Conservation (phyloP, 2,888 invertebrate genomes). For the Pheosia gnoma region DNA sequence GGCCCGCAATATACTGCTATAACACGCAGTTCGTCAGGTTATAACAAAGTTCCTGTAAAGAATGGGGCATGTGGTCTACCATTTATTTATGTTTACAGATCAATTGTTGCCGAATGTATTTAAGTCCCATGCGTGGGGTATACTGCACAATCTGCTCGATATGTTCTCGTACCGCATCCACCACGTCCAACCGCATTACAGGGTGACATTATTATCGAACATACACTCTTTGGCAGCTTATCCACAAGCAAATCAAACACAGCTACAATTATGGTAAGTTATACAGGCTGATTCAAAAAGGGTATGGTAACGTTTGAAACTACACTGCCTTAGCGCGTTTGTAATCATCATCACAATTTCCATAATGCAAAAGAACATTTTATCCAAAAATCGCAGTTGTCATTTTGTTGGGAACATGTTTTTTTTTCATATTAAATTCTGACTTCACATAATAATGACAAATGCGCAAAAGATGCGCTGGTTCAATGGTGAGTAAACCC, state of each 20-base stretch:
- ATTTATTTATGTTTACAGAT: conserved; percentile 71
- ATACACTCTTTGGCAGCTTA: conserved; percentile 95
- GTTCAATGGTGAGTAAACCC: too few species aligned
- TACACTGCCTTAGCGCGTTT: too few species aligned
- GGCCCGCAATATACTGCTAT: too few species aligned
- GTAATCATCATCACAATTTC: too few species aligned
- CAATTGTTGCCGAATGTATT: conserved; percentile 96
- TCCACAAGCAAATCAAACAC: conserved; percentile 97
- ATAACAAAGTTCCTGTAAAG: neutral
- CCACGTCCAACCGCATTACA: conserved; percentile 97
- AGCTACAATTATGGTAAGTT: conserved; percentile 93
- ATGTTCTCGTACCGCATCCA: conserved; percentile 99
- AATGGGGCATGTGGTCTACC: neutral
- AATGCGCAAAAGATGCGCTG: too few species aligned
- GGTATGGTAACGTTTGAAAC: too few species aligned
- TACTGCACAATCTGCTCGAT: conserved; percentile 96
- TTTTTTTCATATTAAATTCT: too few species aligned
- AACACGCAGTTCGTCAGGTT: too few species aligned
- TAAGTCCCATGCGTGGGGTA: conserved; percentile 97
- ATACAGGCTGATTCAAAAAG: neutral
- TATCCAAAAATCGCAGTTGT: too few species aligned
- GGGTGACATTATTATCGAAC: conserved; percentile 95
- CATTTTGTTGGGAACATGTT: too few species aligned
- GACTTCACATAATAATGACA: too few species aligned
- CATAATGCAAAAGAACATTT: too few species aligned